Conservation (phyloP, 2,888 invertebrate species). For the Frankliniella fusca region DNA sequence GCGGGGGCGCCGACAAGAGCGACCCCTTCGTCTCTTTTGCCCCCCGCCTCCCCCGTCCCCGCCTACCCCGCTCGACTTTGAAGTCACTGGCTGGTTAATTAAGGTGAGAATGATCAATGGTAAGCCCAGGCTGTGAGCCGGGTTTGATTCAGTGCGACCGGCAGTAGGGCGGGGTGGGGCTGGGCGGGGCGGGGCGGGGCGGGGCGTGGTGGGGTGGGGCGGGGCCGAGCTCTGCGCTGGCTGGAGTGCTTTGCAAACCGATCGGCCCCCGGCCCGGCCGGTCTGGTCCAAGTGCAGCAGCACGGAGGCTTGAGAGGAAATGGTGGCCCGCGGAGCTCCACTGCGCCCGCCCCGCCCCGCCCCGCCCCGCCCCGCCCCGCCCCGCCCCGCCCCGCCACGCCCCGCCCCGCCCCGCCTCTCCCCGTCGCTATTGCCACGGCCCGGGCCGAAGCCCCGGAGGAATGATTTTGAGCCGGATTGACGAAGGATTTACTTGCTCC, state of each 20-base stretch:
- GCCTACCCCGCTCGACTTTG: not conserved
- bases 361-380: not conserved
- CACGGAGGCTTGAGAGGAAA: too few relatives aligned
- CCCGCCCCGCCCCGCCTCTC: not conserved
- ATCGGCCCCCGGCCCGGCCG: too few relatives aligned
- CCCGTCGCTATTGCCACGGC: too few relatives aligned
- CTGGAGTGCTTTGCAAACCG: too few relatives aligned
- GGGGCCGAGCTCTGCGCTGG: too few relatives aligned
- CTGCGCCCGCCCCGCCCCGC: too few relatives aligned
- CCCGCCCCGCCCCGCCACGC: too few relatives aligned
- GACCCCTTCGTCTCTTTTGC: too few relatives aligned
- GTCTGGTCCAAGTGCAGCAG: too few relatives aligned
- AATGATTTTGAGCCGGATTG: not conserved
- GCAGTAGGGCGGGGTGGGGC: not conserved
- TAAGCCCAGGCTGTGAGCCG: not conserved
- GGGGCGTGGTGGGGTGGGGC: too few relatives aligned
- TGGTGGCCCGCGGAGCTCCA: too few relatives aligned
- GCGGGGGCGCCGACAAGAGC: too few relatives aligned
- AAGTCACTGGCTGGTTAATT: constrained; percentile 1
- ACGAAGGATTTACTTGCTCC: not conserved
- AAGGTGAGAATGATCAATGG: constrained; percentile 16
- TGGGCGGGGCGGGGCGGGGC: not conserved
- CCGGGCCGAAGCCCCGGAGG: not conserved
- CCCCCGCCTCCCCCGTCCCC: not conserved
- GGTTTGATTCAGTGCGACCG: not conserved